These are phyloP conservation scores for Forbesichthys papilliferus DNA, from an alignment of 2,113 vertebrate species.

Conservation along the genomic window DNA sequence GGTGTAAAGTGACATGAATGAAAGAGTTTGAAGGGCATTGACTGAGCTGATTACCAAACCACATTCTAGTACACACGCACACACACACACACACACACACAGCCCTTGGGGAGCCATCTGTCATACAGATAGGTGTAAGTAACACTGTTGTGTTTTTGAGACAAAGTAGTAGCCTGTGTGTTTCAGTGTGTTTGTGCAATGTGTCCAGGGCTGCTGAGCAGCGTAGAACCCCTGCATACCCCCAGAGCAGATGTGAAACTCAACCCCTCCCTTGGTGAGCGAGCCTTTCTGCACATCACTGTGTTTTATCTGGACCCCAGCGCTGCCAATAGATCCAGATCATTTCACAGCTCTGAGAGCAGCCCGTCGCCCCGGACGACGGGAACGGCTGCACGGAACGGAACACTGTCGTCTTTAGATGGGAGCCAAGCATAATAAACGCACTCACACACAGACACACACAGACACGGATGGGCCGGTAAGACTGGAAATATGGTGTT, in stretches of 20 bases:
- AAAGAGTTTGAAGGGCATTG: neutral
- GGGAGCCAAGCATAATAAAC: conserved; percentile 42
- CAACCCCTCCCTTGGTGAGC: conserved; percentile 46
- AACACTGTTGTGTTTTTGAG: conserved; percentile 38
- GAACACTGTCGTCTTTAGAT: conserved; percentile 54
- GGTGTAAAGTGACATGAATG: neutral
- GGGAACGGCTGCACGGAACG: conserved; percentile 48
- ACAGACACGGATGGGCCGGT: conserved; percentile 41
- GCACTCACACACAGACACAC: conserved; percentile 35
- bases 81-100: neutral
- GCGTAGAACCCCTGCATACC: conserved; percentile 59
- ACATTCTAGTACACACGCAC: neutral
- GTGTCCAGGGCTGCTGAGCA: conserved; percentile 26
- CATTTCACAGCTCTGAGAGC: conserved; percentile 65
- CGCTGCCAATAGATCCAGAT: conserved; percentile 47
- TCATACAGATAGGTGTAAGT: conserved; percentile 57
- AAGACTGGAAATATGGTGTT: conserved; percentile 22
- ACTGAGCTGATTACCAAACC: neutral
- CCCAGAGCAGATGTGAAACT: conserved; percentile 62
- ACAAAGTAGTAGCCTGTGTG: conserved; percentile 13
- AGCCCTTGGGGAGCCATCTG: conserved; percentile 34
- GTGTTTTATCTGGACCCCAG: conserved; percentile 61
- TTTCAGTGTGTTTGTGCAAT: neutral
- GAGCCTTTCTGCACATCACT: conserved; percentile 46
- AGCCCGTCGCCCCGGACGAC: conserved; percentile 40